A percentile compares a stretch with the other conserved stretches of the same genome.
phyloP scores from a whole-genome alignment of 2,113 vertebrate genomes.

The Neopipo cinnamomea region DNA sequence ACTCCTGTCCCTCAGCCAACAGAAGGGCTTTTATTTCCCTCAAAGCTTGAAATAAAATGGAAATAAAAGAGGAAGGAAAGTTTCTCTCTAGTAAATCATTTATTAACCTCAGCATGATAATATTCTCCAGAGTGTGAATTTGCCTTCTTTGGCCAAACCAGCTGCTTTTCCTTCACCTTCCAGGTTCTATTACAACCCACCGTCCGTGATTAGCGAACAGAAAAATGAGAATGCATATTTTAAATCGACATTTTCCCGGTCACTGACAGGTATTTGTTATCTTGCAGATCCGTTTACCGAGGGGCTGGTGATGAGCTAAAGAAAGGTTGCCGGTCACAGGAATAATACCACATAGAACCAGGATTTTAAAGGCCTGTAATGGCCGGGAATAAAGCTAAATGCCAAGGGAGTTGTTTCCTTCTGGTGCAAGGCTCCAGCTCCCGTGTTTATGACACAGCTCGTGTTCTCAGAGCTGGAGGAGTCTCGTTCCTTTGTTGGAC shows the following conservation, averaged over 20 bases:
- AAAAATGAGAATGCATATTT: background rate
- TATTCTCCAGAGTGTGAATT: background rate
- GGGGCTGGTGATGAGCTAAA: background rate
- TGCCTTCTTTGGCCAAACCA: background rate
- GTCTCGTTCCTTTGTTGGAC: background rate
- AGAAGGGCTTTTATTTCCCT: background rate
- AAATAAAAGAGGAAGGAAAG: background rate
- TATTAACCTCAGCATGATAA: background rate
- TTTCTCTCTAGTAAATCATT: background rate
- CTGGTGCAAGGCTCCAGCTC: background rate
- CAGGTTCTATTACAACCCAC: background rate
- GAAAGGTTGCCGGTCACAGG: background rate
- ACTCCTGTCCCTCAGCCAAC: background rate
- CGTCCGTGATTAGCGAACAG: background rate
- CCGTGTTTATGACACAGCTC: background rate
- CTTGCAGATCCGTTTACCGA: fast-evolving
- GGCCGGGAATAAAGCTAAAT: background rate
- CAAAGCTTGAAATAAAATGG: background rate
- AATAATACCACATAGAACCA: background rate
- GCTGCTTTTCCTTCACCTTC: background rate
- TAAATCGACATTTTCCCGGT: background rate
- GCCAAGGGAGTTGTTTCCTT: background rate
- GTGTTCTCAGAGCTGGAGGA: background rate
- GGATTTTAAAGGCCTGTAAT: background rate
- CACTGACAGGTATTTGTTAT: background rate